Percentiles rank a stretch among this genome's conserved stretches.
Evolutionary conservation across 2,113 vertebrate genomes (phyloP).

Genomic region (Eupsittula cactorum): DNA sequence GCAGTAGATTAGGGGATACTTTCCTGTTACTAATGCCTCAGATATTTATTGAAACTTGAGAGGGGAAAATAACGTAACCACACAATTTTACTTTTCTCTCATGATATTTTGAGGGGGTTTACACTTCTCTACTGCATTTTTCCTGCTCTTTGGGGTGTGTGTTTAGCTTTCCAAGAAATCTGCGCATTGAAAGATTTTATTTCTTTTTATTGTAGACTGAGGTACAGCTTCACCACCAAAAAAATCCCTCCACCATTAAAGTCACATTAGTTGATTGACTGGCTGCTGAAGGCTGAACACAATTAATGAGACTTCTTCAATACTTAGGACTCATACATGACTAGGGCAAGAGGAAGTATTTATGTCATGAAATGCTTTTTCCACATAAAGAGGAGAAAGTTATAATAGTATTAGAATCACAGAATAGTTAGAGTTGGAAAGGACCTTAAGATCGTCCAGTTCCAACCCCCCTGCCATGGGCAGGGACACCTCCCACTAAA

Average conservation of each 20-base stretch:
- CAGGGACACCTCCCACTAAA: too few relatives aligned
- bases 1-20: background rate
- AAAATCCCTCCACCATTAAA: background rate
- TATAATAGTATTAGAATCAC: background rate
- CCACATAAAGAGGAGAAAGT: background rate
- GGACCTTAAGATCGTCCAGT: too few relatives aligned
- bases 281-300: background rate
- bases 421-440: too few relatives aligned
- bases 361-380: background rate
- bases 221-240: background rate
- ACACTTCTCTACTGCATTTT: background rate
- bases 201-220: background rate
- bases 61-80: background rate
- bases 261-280: background rate
- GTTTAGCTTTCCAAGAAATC: background rate
- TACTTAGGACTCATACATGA: background rate
- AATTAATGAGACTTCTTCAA: too few relatives aligned
- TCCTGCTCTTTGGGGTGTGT: background rate
- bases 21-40: background rate
- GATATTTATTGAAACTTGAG: background rate
- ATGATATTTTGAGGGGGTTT: background rate
- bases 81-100: background rate
- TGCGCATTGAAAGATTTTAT: background rate
- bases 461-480: too few relatives aligned
- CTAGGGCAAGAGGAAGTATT: background rate